Percentiles rank a stretch among this genome's conserved stretches.
These are phyloP conservation scores for Dolichopus griseipennis DNA, from an alignment of 2,888 invertebrate species.

Conservation along the genomic window DNA sequence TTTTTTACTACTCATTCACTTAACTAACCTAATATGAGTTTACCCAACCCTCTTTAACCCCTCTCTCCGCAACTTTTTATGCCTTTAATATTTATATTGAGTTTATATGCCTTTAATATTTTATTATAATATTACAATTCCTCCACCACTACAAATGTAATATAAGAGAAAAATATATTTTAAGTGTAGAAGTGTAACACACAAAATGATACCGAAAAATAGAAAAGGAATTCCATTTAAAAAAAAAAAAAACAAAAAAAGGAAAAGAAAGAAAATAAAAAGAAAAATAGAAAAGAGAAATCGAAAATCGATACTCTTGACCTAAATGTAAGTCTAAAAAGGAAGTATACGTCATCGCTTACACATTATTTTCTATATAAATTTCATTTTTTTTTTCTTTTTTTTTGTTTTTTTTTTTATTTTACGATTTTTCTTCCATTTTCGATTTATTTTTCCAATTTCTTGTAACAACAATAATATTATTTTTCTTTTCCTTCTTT, in stretches of 20 bases:
- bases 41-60: too few relatives aligned
- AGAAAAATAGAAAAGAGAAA: background rate
- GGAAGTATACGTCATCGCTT: background rate
- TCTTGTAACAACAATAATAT: background rate
- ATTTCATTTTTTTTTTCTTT: background rate
- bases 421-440: background rate
- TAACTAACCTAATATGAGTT: too few relatives aligned
- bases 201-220: background rate
- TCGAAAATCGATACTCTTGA: constrained; percentile 6
- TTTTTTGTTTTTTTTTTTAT: background rate
- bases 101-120: too few relatives aligned
- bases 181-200: too few relatives aligned
- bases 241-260: background rate
- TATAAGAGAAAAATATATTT: too few relatives aligned
- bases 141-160: too few relatives aligned
- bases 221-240: background rate
- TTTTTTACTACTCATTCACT: too few relatives aligned
- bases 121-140: too few relatives aligned
- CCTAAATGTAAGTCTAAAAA: background rate
- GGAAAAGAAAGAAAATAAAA: background rate
- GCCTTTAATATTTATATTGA: too few relatives aligned
- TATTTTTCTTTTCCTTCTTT: background rate
- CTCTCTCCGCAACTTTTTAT: too few relatives aligned
- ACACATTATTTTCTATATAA: background rate
- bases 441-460: background rate